Conservation (phyloP, 2,888 invertebrate species). For the Adineta ricciae region DNA sequence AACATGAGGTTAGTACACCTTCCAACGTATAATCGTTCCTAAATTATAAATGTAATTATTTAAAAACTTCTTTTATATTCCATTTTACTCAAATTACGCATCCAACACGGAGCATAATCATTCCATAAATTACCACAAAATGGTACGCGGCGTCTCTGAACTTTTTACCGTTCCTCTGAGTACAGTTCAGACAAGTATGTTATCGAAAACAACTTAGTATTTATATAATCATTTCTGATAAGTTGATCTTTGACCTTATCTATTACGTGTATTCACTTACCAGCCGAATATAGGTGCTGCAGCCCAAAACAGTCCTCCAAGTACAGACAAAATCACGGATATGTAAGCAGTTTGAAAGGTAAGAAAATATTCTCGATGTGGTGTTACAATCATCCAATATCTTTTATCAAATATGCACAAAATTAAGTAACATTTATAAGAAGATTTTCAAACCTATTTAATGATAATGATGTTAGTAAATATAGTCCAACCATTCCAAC, state of each 20-base stretch:
- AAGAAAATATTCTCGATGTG: conserved; percentile 37
- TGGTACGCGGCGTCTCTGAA: too few relatives aligned
- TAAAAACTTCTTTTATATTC: too few relatives aligned
- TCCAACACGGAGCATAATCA: too few relatives aligned
- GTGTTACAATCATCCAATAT: conserved; percentile 39
- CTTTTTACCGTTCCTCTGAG: too few relatives aligned
- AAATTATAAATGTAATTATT: background rate
- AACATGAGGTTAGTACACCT: conserved; percentile 37
- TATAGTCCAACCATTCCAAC: conserved; percentile 35
- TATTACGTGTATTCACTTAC: too few relatives aligned
- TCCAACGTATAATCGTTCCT: conserved; percentile 41
- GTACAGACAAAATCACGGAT: conserved; percentile 36
- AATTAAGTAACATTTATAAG: too few relatives aligned
- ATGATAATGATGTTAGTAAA: conserved; percentile 40
- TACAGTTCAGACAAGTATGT: too few relatives aligned
- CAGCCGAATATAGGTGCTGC: conserved; percentile 40
- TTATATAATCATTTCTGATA: too few relatives aligned
- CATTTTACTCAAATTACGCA: too few relatives aligned
- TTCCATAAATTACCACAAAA: too few relatives aligned
- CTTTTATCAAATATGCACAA: background rate
- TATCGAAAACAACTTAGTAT: too few relatives aligned
- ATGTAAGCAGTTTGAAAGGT: conserved; percentile 37
- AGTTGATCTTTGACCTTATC: too few relatives aligned
- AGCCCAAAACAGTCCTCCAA: conserved; percentile 39
- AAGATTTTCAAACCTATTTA: conserved; percentile 38